Base-by-base conservation (phyloP, 2,888 invertebrate species). In the Meloe dianella region DNA sequence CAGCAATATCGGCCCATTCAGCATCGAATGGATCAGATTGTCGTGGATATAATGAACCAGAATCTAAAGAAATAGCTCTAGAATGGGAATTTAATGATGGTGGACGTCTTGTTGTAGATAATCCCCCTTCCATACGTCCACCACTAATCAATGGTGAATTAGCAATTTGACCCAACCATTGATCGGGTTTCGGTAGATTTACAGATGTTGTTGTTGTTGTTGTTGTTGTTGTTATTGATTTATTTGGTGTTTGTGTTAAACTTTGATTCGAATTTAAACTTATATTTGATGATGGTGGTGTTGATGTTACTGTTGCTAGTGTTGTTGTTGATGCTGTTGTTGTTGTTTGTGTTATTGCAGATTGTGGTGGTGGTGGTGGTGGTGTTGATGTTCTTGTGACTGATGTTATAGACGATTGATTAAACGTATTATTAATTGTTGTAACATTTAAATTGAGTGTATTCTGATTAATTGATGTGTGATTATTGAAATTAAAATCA, bases 141-240 rank as follows among this genome's bases (percentile, higher is more conserved):
- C 70, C 74, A 7, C 74, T 75, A 24, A 69, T 62, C 9, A 79
- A 89, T 76, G 85, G 86, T 70, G 87, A 87, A 72, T 87, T 87
- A 14, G 90, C 89, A 57, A 92, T 89, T 75, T 91, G 89, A 9
- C 92, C 93, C 72, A 94, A 84, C 94, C 93, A 94, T 77, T 93
- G 93, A 76, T 94, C 94, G 0, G 94, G 92, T 82, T 91, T 91
- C 29, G 93, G 94, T 80, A 92, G 85, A 67, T 71, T 77, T 63
- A 74, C 75, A 30, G 75, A 38, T n/a, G 60, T 38, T 20, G 60
- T n/a, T 27, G 60, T 41, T 35, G 27, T 20, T 51, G 61, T n/a
- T 68, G 47, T 70, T 22, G 63, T 70, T 58, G 63, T 63, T 63
- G 27, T 10, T 57, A 74, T 56, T 66, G 65, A 63, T 64, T 66